phyloP scores from a whole-genome alignment of 2,797 vertebrate species.

The Sebastes itinus region DNA sequence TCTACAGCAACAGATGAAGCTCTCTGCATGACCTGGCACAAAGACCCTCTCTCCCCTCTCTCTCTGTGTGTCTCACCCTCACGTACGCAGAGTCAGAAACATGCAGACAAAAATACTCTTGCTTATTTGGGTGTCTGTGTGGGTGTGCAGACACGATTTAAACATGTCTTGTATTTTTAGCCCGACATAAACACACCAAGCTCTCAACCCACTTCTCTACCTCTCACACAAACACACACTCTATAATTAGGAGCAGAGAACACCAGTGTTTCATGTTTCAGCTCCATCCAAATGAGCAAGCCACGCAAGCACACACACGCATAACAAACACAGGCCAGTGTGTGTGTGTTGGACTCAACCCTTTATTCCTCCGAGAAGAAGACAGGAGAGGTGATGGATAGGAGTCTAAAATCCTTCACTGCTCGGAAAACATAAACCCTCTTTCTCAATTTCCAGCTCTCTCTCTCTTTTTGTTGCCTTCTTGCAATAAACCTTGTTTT shows the following conservation, averaged over 20 bases:
- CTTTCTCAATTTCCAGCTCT: constrained; percentile 30
- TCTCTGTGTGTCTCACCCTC: not conserved
- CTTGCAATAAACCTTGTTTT: constrained; percentile 35
- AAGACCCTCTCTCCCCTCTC: not conserved
- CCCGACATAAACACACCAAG: constrained; percentile 38
- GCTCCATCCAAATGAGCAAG: constrained; percentile 61
- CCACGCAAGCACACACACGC: constrained; percentile 16
- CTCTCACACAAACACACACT: constrained; percentile 8
- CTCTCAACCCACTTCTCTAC: constrained; percentile 31
- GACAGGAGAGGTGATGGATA: constrained; percentile 38
- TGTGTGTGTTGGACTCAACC: constrained; percentile 30
- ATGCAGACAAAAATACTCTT: constrained; percentile 23
- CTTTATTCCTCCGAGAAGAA: constrained; percentile 18
- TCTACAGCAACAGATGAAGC: constrained; percentile 73
- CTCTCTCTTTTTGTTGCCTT: constrained; percentile 14
- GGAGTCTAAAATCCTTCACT: constrained; percentile 40
- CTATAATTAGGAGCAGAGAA: constrained; percentile 50
- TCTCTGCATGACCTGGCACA: constrained; percentile 73
- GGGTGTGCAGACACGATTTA: constrained; percentile 28
- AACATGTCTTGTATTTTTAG: constrained; percentile 61
- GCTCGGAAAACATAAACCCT: constrained; percentile 34
- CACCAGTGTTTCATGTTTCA: constrained; percentile 58
- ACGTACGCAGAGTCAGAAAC: constrained; percentile 22
- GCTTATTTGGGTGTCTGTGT: constrained; percentile 26
- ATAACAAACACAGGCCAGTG: constrained; percentile 23